Conservation (phyloP, 2,797 vertebrate genomes). For the Poeciliopsis gracilis region DNA sequence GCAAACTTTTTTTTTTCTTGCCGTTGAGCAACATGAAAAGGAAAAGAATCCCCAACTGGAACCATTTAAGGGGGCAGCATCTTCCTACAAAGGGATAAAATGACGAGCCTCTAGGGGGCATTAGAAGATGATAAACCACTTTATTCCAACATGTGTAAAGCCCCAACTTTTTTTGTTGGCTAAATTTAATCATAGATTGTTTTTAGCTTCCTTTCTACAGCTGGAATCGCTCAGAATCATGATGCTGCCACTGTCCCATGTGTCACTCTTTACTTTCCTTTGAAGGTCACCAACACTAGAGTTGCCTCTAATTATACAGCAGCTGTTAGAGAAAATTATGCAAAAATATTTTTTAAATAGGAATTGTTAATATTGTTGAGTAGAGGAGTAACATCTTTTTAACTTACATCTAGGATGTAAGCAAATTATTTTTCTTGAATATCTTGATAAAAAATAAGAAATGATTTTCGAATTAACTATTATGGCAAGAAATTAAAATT, state of each 20-base stretch:
- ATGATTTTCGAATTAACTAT: neutral
- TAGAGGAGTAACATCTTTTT: neutral
- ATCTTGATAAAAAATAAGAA: neutral
- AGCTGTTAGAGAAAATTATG: constrained; percentile 26
- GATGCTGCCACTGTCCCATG: constrained; percentile 24
- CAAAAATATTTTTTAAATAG: neutral
- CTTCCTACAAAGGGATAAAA: constrained; percentile 33
- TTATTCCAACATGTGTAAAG: constrained; percentile 43
- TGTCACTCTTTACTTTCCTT: constrained; percentile 68
- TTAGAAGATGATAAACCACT: constrained; percentile 36
- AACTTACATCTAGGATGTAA: neutral
- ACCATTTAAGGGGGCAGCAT: constrained; percentile 23
- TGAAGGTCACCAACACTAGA: constrained; percentile 61
- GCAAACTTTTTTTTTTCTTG: constrained; percentile 39
- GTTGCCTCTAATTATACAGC: constrained; percentile 60
- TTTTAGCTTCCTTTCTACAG: constrained; percentile 36
- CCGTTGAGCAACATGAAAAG: constrained; percentile 36
- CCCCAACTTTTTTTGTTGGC: constrained; percentile 18
- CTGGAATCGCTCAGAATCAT: constrained; percentile 28
- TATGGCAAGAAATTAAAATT: neutral
- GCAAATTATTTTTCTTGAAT: neutral
- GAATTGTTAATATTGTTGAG: neutral
- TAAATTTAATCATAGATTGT: constrained; percentile 51
- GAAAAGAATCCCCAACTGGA: constrained; percentile 49
- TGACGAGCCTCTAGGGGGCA: constrained; percentile 65